A percentile compares a stretch with the other conserved stretches of the same genome.
Conservation (phyloP, 2,888 invertebrate genomes). For the Lasioglossum pauxillum region DNA sequence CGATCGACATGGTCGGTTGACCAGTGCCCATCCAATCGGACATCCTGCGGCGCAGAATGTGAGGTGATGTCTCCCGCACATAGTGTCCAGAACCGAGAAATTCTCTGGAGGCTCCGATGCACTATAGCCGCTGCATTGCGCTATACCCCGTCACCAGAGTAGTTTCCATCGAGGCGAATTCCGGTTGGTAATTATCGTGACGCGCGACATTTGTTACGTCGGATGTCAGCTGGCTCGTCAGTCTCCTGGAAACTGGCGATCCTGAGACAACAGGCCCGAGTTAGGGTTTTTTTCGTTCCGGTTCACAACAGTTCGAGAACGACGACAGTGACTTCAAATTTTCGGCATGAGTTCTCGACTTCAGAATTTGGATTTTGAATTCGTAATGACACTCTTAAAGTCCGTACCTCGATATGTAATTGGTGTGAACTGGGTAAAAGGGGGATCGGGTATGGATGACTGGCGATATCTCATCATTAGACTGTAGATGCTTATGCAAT, state of each 20-base stretch:
- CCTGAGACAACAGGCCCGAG: not conserved
- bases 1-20: not conserved
- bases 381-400: too few relatives aligned
- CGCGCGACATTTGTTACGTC: constrained; percentile 67
- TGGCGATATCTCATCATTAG: too few relatives aligned
- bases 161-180: not conserved
- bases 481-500: too few relatives aligned
- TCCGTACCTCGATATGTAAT: too few relatives aligned
- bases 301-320: not conserved
- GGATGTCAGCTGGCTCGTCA: constrained; percentile 19
- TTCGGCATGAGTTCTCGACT: too few relatives aligned
- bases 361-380: too few relatives aligned
- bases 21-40: not conserved
- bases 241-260: constrained; percentile 2
- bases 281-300: not conserved
- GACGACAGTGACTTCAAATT: too few relatives aligned
- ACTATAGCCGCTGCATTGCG: not conserved
- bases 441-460: too few relatives aligned
- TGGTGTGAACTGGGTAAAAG: too few relatives aligned
- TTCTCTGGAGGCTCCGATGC: not conserved
- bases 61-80: not conserved
- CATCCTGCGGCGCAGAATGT: not conserved
- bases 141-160: not conserved
- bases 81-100: not conserved
- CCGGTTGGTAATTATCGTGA: constrained; percentile 57